phyloP scores from a whole-genome alignment of 2,113 vertebrate genomes.

The Daubentonia madagascariensis region DNA sequence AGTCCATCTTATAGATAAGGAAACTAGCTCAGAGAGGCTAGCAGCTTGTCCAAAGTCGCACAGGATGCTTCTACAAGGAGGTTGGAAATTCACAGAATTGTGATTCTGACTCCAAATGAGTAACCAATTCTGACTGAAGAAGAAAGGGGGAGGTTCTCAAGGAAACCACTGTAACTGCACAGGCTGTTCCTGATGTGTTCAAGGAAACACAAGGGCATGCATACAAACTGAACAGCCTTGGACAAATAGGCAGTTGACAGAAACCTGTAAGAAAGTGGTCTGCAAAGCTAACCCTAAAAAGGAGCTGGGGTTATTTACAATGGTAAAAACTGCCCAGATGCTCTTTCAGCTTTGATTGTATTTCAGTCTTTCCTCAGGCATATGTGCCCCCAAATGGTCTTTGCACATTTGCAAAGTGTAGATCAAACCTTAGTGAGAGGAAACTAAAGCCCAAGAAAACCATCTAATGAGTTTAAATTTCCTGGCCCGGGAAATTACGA shows the following conservation, averaged over 20 bases:
- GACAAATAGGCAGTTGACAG: background rate
- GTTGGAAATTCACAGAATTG: background rate
- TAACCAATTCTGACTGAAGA: background rate
- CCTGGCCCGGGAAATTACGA: background rate
- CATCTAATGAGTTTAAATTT: background rate
- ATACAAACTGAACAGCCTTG: background rate
- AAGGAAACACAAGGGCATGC: background rate
- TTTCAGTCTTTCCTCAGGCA: background rate
- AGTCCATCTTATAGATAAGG: background rate
- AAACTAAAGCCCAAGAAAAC: background rate
- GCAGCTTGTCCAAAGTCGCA: background rate
- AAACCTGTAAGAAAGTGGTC: background rate
- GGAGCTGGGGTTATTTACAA: background rate
- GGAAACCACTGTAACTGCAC: background rate
- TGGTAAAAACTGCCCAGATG: background rate
- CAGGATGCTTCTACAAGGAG: fast-evolving
- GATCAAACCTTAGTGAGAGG: background rate
- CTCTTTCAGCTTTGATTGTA: background rate
- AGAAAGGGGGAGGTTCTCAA: no score
- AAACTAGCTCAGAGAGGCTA: background rate
- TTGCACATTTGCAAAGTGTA: background rate
- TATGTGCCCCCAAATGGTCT: background rate
- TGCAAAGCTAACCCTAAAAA: background rate
- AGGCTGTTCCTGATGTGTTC: background rate
- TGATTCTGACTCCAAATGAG: background rate